Base-by-base conservation (phyloP, 2,797 vertebrate genomes). In the Bovichtus diacanthus region DNA sequence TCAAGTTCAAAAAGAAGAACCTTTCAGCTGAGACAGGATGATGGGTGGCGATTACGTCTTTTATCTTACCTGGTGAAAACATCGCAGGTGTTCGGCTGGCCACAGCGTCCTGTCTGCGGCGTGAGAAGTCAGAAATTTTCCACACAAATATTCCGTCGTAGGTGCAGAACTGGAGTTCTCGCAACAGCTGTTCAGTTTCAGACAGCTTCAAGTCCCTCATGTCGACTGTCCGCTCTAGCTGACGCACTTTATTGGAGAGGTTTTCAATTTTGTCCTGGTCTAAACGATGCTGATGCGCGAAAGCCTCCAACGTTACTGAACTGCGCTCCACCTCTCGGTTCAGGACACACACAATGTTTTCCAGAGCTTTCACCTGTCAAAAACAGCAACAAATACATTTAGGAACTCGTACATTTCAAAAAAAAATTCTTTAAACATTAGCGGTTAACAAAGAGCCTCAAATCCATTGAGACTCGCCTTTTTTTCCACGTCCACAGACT, bases 321-420 rank as follows among this genome's bases (percentile, higher is more conserved):
- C 94, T 95, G 50, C 97, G 93, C 82, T 99, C 98, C 88, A 99
- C 96, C 79, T 99, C 98, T 8, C 97, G 96, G 87, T 99, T 99
- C 59, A 99, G 93, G 67, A 99, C 98, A 0, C 97, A 98, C 34
- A 98, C 96, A 0, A 99, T 98, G 92, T 98, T 97, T 94, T 99
- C 97, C 44, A 99, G 95, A 12, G 97, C 97, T 0, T 79, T 93
- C 0, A 96, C 95, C 93, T 98, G 95, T 84, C 0, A 84, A 83
- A 16, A 19, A 58, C 87, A 55, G 23, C 6, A 56, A 78, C 7
- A 56, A 58, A 59, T 2, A 3, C 0, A 36, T 60, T 83, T 5
- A 82, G 47, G 31, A 16, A 25, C 41, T 76, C 34, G n/a, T n/a
- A n/a, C n/a, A 10, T 25, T 60, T 23, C n/a, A n/a, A n/a, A 36